These are phyloP conservation scores for Oxygymnocypris stewartii DNA, from an alignment of 2,113 vertebrate species.

Conservation along the genomic window DNA sequence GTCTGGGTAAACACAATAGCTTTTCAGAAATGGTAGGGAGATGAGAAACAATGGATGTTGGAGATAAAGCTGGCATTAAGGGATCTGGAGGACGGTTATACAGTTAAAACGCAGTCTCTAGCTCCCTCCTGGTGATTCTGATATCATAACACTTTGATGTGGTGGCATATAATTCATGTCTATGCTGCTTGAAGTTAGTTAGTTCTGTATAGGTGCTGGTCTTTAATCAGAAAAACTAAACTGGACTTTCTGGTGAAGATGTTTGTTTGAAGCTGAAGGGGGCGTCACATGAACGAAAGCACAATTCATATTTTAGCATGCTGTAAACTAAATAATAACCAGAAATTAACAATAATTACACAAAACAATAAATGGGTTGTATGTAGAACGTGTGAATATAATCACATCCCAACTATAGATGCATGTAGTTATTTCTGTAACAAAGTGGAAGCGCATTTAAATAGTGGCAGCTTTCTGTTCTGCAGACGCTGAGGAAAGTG, in stretches of 20 bases:
- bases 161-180: neutral
- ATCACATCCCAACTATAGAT: neutral
- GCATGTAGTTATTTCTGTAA: neutral
- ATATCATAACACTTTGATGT: neutral
- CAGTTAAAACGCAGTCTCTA: neutral
- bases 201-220: neutral
- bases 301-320: neutral
- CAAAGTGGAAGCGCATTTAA: neutral
- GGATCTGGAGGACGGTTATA: neutral
- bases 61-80: slow-evolving; percentile 1
- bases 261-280: neutral
- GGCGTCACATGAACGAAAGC: neutral
- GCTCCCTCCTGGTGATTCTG: slow-evolving; percentile 18
- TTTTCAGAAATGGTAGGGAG: slow-evolving; percentile 4
- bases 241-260: neutral
- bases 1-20: slow-evolving; percentile 19
- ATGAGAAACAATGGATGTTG: slow-evolving; percentile 18
- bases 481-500: slow-evolving; percentile 1
- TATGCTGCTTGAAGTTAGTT: neutral
- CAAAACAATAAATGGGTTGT: neutral
- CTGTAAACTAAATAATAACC: neutral
- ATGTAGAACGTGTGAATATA: neutral
- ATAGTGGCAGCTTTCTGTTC: neutral
- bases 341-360: neutral
- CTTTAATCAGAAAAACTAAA: neutral